Conservation (phyloP, 2,888 invertebrate genomes). For the Brenthis hecate region DNA sequence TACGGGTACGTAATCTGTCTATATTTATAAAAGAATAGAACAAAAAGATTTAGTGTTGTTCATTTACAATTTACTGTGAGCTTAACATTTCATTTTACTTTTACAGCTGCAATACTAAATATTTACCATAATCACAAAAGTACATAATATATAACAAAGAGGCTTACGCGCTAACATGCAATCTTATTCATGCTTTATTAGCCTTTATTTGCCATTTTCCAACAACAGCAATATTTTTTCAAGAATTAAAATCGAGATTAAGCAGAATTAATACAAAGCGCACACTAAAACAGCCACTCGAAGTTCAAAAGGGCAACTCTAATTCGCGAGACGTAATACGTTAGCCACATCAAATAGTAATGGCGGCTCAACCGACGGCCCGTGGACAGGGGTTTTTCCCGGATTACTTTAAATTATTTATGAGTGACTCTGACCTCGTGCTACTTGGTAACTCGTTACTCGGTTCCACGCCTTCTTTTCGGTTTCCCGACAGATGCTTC, state of each 20-base stretch:
- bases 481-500: slow-evolving; percentile 50
- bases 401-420: slow-evolving; percentile 81
- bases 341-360: slow-evolving; percentile 70
- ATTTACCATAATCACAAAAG: too few relatives aligned
- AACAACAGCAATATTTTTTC: too few relatives aligned
- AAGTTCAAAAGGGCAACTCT: slow-evolving; percentile 51
- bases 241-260: slow-evolving; percentile 21
- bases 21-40: too few relatives aligned
- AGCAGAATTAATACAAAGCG: slow-evolving; percentile 39
- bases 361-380: slow-evolving; percentile 57
- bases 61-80: too few relatives aligned
- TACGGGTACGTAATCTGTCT: too few relatives aligned
- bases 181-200: too few relatives aligned
- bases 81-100: too few relatives aligned
- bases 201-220: too few relatives aligned
- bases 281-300: slow-evolving; percentile 38
- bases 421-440: slow-evolving; percentile 74
- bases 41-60: too few relatives aligned
- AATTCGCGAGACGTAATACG: slow-evolving; percentile 64
- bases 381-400: slow-evolving; percentile 75
- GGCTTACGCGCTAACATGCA: too few relatives aligned
- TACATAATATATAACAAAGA: too few relatives aligned
- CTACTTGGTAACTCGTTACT: slow-evolving; percentile 52
- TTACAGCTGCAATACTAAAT: too few relatives aligned
- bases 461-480: slow-evolving; percentile 44